Evolutionary conservation across 2,113 vertebrate species (phyloP).

Genomic region (Anser cygnoides): DNA sequence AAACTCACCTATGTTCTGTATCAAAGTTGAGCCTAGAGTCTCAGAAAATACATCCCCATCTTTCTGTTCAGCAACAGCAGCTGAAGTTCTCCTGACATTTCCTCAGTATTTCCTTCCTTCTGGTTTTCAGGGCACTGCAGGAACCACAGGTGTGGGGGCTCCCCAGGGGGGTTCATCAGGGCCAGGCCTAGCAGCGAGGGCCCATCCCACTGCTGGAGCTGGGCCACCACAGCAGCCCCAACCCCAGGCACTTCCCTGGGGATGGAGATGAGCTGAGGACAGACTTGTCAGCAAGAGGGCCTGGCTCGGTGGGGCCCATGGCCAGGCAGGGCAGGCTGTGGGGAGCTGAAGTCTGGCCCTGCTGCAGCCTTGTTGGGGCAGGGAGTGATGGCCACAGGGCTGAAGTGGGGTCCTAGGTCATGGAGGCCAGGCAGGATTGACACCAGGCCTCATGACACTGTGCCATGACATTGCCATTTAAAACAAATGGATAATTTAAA

Average conservation of each 20-base stretch:
- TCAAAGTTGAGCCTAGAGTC: not conserved
- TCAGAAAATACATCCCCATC: not conserved
- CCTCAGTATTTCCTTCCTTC: not conserved
- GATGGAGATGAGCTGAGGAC: not conserved
- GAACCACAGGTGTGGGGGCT: not conserved
- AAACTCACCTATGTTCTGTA: not conserved
- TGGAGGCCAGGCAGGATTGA: not conserved
- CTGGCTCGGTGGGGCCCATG: too few species aligned
- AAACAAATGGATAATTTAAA: not conserved
- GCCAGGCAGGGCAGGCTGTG: not conserved
- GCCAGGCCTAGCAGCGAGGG: not conserved
- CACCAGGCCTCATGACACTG: fast-evolving
- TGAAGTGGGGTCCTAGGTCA: not conserved
- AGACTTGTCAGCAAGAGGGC: not conserved
- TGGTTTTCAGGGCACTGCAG: not conserved
- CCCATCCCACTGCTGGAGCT: not conserved
- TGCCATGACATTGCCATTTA: not conserved
- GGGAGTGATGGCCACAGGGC: not conserved
- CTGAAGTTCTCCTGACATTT: not conserved
- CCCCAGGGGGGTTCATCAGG: not conserved
- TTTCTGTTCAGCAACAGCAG: not conserved
- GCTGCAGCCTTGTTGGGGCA: not conserved
- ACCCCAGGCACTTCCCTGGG: not conserved
- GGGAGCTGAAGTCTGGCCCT: not conserved
- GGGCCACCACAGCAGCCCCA: not conserved